These are phyloP conservation scores for Capra hircus DNA, from an alignment of 2,113 vertebrate genomes.

Conservation along the genomic window DNA sequence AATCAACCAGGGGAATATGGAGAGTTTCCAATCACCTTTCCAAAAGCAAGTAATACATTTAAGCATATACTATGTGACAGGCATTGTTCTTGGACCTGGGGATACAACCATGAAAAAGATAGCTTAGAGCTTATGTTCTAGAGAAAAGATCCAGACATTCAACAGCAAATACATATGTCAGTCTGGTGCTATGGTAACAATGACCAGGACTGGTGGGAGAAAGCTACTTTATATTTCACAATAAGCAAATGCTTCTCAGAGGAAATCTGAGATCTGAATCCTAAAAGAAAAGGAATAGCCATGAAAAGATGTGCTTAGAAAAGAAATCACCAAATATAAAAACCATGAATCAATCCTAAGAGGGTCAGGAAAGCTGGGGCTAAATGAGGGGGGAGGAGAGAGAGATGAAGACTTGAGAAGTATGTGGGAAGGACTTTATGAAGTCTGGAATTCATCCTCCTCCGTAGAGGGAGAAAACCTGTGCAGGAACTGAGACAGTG, in stretches of 20 bases:
- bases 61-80: neutral
- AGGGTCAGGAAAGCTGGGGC: neutral
- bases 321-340: neutral
- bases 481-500: neutral
- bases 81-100: neutral
- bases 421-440: neutral
- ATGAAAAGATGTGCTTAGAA: neutral
- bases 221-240: neutral
- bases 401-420: neutral
- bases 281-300: neutral
- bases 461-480: neutral
- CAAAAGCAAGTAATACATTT: neutral
- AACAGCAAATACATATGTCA: neutral
- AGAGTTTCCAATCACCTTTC: neutral
- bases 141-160: neutral
- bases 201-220: neutral
- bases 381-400: neutral
- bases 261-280: neutral
- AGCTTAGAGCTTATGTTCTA: neutral
- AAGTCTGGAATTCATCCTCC: neutral
- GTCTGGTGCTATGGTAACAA: neutral
- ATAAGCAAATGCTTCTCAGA: neutral
- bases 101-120: neutral
- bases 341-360: neutral
- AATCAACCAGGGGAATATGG: neutral